Evolutionary conservation across 2,113 vertebrate species (phyloP), one percentile per base, ranked within the genome.

Genomic region (Alouatta palliata): DNA sequence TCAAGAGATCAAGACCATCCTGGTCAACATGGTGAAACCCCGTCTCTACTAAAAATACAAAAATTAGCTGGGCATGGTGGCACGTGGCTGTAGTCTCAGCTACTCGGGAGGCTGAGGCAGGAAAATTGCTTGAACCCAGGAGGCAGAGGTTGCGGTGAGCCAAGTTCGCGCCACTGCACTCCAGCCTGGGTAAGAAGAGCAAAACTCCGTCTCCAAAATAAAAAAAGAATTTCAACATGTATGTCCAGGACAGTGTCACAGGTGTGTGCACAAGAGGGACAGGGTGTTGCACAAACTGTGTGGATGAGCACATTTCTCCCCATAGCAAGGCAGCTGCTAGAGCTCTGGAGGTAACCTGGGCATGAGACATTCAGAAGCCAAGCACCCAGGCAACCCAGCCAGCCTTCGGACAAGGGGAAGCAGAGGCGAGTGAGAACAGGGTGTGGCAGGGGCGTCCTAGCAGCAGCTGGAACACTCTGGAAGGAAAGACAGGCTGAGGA

Each of bases 381-480:
- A 21, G 61, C 47, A 40, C 20, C n/a, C 61, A 91, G 52, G 79
- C 35, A 25, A 79, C 8, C 1, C 1, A 6, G 82, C 32, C 9
- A 6, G n/a, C 25, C 54, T 35, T 20, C 0, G 2, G 56, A 27
- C 5, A n/a, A 11, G 23, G 43, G 45, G 27, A 2, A n/a, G 6
- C 2, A 2, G 32, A 3, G 11, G 56, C 0, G 0, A 30, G 47
- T 8, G 14, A 3, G 47, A 30, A 1, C 19, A 5, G 2, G 23
- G 13, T 45, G 13, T 1, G 61, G n/a, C 27, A 5, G 14, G n/a
- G 25, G 19, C 2, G 7, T 49, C 86, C 45, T 30, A 1, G 47
- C 5, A 6, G 79, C 80, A 73, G 40, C 49, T 21, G 54, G 19
- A 52, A 21, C 12, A 0, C 30, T 3, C 30, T 5, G 35, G 21